Conservation (phyloP, 1,140 invertebrate genomes). For the Rhizoglyphus robini region DNA sequence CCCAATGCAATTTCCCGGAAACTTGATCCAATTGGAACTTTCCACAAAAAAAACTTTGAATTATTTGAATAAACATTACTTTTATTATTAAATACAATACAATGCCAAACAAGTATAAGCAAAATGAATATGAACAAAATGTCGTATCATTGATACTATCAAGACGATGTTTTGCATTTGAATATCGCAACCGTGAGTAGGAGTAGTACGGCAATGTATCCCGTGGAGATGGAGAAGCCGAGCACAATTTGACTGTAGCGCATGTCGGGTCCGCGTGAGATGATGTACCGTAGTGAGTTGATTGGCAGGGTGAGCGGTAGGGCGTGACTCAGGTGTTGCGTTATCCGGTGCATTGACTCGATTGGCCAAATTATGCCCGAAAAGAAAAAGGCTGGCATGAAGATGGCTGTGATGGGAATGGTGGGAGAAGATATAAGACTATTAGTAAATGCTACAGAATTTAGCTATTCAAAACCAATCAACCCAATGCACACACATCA, state of each 20-base stretch:
- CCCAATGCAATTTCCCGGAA: no score
- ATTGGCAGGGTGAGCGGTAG: slow-evolving; percentile 80
- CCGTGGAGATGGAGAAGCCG: slow-evolving; percentile 67
- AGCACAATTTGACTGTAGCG: slow-evolving; percentile 63
- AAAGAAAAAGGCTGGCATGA: slow-evolving; percentile 74
- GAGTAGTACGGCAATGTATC: slow-evolving; percentile 72
- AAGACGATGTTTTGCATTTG: slow-evolving; percentile 15
- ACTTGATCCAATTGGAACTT: no score
- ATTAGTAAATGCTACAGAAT: not conserved
- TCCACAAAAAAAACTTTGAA: no score
- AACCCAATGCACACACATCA: no score
- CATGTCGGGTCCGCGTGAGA: slow-evolving; percentile 75
- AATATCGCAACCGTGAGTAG: slow-evolving; percentile 48
- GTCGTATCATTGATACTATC: no score
- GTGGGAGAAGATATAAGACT: not conserved
- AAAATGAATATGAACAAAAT: no score
- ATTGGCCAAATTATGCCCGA: slow-evolving; percentile 76
- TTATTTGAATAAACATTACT: no score
- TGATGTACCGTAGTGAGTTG: slow-evolving; percentile 67
- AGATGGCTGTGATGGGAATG: slow-evolving; percentile 64
- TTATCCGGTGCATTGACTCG: slow-evolving; percentile 74
- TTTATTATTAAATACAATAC: no score
- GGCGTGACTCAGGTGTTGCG: slow-evolving; percentile 64
- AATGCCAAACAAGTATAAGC: no score
- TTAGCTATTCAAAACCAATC: no score